Base-by-base conservation (phyloP, 2,113 vertebrate species). In the Acrocephalus kingi region DNA sequence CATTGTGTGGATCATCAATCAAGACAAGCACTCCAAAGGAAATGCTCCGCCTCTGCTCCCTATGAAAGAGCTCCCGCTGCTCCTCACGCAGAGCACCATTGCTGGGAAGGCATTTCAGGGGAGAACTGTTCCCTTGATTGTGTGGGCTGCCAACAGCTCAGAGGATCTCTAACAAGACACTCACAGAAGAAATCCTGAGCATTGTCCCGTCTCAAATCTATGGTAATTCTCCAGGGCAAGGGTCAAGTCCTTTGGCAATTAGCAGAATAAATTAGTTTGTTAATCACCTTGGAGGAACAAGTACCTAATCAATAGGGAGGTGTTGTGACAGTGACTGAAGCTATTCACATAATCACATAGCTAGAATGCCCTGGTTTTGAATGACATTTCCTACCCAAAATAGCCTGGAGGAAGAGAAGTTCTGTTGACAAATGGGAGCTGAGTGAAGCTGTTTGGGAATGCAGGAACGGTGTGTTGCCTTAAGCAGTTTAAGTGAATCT, bases 381-480 rank as follows among this genome's bases (percentile, higher is more conserved):
- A 87, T 88, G 89, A 91, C 67, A 88, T 78, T 87, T 83, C 67
- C 49, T 77, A 87, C 71, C 31, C 63, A 89, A 85, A 95, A 94
- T 41, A 94, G 91, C 91, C 94, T 74, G 39, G 30, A 95, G 91
- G 75, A 90, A 91, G 49, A 94, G 63, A 93, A 93, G 21, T n/a
- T 59, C 55, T 91, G 59, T 83, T 96, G 93, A 80, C 84, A 96
- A 95, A 83, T 63, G 78, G 82, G 28, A 85, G 55, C 18, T n/a
- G 27, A 91, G 91, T 58, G 90, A 85, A 94, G 59, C 79, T 77
- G 54, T 78, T 96, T 86, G 75, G 59, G 67, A 74, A 94, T 91
- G 84, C 94, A 86, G 77, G 67, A 85, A 59, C 0, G 2, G 48
- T 90, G 58, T 9, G 35, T 49, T 79, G 91, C 91, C 95, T 87